Percentiles rank a stretch among this genome's conserved stretches.
phyloP scores from a whole-genome alignment of 2,113 vertebrate species.

The Platycercus adscitus region DNA sequence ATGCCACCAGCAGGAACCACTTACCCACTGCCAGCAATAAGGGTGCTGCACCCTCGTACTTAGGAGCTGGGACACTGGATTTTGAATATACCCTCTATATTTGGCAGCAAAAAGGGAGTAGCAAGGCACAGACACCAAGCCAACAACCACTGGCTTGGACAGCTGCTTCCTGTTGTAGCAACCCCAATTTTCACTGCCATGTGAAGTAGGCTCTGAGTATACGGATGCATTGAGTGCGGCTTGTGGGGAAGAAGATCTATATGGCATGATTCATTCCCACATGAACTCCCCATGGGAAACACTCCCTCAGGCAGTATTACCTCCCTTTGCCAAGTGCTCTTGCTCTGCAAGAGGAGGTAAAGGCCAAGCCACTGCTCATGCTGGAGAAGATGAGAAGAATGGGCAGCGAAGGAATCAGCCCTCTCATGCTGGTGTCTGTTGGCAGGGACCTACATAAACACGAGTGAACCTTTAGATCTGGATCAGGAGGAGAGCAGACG shows the following conservation, averaged over 20 bases:
- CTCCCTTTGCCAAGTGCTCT: not conserved
- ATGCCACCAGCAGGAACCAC: not conserved
- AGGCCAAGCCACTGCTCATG: not conserved
- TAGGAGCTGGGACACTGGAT: not conserved
- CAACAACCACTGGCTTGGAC: not conserved
- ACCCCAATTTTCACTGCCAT: not conserved
- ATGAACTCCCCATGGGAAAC: not conserved
- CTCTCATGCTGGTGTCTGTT: not conserved
- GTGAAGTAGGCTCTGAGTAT: not conserved
- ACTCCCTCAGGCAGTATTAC: not conserved
- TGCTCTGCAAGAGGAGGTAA: not conserved
- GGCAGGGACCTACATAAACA: not conserved
- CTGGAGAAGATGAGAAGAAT: not conserved
- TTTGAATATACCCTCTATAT: not conserved
- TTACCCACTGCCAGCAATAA: not conserved
- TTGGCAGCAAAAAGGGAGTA: not conserved
- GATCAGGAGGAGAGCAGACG: not conserved
- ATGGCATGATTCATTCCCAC: not conserved
- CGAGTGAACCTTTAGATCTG: not conserved
- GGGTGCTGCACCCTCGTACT: rapidly evolving
- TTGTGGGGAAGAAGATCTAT: not conserved
- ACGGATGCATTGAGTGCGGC: not conserved
- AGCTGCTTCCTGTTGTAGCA: not conserved
- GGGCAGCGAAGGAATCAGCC: not conserved
- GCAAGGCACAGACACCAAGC: not conserved